Evolutionary conservation across 2,113 vertebrate species (phyloP).

Genomic region (Spheniscus mendiculus): DNA sequence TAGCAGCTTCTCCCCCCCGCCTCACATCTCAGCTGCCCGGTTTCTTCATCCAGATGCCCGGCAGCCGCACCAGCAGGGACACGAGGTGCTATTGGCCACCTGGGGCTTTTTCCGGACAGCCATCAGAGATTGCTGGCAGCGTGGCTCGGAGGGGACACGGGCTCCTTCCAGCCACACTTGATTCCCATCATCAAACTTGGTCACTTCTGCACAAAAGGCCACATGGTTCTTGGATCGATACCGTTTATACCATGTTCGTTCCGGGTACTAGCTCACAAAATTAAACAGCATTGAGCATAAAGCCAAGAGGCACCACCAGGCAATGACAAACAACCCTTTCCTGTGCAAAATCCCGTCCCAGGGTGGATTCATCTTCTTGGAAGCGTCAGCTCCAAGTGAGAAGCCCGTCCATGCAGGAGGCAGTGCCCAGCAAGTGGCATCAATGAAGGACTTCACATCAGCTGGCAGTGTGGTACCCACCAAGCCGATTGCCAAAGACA

Average conservation of each 20-base stretch:
- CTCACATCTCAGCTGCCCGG: background rate
- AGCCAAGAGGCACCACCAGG: background rate
- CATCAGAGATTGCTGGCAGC: background rate
- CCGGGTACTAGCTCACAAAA: background rate
- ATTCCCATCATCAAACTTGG: background rate
- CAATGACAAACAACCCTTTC: background rate
- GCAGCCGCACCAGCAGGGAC: fast-evolving
- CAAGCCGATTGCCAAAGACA: fast-evolving
- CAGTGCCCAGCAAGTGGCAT: background rate
- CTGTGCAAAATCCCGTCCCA: background rate
- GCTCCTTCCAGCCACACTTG: background rate
- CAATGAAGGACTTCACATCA: background rate
- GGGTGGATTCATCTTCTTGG: background rate
- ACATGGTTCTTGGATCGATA: background rate
- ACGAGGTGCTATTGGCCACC: background rate
- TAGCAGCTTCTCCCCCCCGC: background rate
- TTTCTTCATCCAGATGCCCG: background rate
- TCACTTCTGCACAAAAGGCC: background rate
- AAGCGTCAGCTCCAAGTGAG: background rate
- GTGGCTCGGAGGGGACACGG: background rate
- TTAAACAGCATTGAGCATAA: background rate
- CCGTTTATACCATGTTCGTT: background rate
- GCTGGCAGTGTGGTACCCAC: background rate
- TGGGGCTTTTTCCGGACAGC: background rate
- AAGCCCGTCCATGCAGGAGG: background rate